These are phyloP conservation scores for Cerastoderma edule DNA, from an alignment of 2,888 invertebrate genomes.

Conservation along the genomic window DNA sequence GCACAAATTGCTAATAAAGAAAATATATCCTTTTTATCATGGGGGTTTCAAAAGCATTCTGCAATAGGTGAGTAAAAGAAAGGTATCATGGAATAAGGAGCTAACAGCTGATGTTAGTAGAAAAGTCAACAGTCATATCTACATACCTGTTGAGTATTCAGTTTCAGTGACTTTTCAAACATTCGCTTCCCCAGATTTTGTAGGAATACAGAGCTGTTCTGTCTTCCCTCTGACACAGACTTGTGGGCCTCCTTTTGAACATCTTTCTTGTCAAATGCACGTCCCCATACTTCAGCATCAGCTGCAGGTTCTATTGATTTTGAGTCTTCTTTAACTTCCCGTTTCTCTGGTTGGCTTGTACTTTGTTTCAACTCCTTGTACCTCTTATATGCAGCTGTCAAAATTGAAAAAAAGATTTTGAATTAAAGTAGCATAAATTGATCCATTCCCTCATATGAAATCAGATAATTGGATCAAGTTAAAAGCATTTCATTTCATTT, in stretches of 20 bases:
- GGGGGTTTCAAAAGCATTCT: too few species aligned
- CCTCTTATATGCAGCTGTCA: conserved; percentile 52
- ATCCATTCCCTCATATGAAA: too few species aligned
- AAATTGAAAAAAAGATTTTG: too few species aligned
- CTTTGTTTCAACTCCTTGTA: conserved; percentile 58
- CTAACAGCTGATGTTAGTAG: too few species aligned
- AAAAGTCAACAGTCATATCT: too few species aligned
- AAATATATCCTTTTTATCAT: too few species aligned
- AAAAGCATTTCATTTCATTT: too few species aligned
- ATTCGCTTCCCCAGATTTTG: conserved; percentile 71
- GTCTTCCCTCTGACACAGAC: neutral
- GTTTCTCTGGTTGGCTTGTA: neutral
- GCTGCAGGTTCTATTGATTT: neutral
- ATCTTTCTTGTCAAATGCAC: conserved; percentile 64
- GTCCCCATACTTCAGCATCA: conserved; percentile 67
- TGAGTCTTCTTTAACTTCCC: neutral
- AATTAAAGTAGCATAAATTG: too few species aligned
- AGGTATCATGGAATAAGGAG: too few species aligned
- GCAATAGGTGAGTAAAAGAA: too few species aligned
- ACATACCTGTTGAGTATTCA: conserved; percentile 15
- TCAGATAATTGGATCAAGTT: too few species aligned
- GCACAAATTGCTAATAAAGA: too few species aligned
- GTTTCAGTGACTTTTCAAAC: conserved; percentile 63
- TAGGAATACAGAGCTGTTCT: conserved; percentile 45
- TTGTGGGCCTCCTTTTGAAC: neutral